A percentile compares a stretch with the other conserved stretches of the same genome.
Evolutionary conservation across 2,888 invertebrate species (phyloP).

Genomic region (Drosophila parthenogenetica): DNA sequence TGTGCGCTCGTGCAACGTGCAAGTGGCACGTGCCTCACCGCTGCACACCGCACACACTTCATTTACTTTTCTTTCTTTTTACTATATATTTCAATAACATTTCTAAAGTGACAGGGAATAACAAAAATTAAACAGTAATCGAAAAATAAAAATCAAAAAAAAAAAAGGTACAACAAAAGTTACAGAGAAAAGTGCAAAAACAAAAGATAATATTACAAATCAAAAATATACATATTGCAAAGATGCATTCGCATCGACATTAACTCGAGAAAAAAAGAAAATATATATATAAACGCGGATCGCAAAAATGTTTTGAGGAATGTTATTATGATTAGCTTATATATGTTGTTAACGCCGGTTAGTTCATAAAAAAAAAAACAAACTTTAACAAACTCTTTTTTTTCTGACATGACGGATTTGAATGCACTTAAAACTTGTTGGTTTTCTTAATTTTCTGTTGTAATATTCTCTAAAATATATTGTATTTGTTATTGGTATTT

Average conservation of each 20-base stretch:
- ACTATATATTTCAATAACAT: slow-evolving; percentile 45
- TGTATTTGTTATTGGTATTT: slow-evolving; percentile 52
- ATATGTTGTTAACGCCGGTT: slow-evolving; percentile 46
- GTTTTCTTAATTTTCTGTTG: slow-evolving; percentile 40
- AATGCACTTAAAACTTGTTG: slow-evolving; percentile 59
- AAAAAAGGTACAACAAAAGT: slow-evolving; percentile 52
- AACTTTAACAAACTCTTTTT: slow-evolving; percentile 75
- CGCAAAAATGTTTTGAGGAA: slow-evolving; percentile 79
- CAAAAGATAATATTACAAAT: slow-evolving; percentile 40
- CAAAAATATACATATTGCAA: slow-evolving; percentile 34
- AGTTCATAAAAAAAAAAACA: slow-evolving; percentile 70
- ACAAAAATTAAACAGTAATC: slow-evolving; percentile 51
- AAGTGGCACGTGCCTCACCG: slow-evolving; percentile 53
- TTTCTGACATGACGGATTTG: slow-evolving; percentile 49
- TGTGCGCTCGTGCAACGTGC: slow-evolving; percentile 44
- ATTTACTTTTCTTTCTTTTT: slow-evolving; percentile 16
- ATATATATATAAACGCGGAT: slow-evolving; percentile 32
- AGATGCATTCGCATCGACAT: slow-evolving; percentile 40
- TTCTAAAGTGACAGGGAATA: slow-evolving; percentile 43
- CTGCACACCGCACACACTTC: slow-evolving; percentile 37
- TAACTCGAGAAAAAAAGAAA: slow-evolving; percentile 26
- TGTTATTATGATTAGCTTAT: slow-evolving; percentile 77
- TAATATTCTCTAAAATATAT: slow-evolving; percentile 69
- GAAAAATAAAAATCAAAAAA: slow-evolving; percentile 10
- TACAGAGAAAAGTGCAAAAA: slow-evolving; percentile 54